Conservation (phyloP, 2,797 vertebrate species). For the Chaetodon trifasciatus region DNA sequence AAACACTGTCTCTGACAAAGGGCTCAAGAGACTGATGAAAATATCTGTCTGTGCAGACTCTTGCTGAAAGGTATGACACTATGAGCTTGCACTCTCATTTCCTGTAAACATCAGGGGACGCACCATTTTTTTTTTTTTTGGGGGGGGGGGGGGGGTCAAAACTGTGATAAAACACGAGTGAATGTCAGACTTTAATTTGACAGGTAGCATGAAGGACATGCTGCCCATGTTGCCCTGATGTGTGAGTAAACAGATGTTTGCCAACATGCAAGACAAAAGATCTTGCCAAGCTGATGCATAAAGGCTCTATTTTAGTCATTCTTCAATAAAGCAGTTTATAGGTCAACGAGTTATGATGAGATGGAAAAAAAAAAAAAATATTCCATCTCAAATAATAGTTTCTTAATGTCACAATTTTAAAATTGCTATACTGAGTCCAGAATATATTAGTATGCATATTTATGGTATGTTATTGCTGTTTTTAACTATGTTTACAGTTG, state of each 20-base stretch:
- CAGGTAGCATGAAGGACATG: constrained; percentile 27
- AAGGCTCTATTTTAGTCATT: constrained; percentile 10
- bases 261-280: constrained; percentile 1
- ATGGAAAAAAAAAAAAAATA: not conserved
- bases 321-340: not conserved
- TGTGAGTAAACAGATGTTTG: constrained; percentile 38
- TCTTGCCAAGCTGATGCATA: not conserved
- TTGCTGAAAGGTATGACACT: constrained; percentile 61
- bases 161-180: constrained; percentile 20
- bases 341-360: not conserved
- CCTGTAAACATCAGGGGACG: constrained; percentile 66
- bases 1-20: constrained; percentile 66
- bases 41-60: constrained; percentile 59
- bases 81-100: constrained; percentile 64
- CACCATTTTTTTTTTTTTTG: not conserved
- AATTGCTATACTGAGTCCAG: not conserved
- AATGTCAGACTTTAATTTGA: constrained; percentile 47
- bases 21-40: constrained; percentile 69
- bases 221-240: constrained; percentile 16
- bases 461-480: not conserved
- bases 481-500: not conserved
- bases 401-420: not conserved
- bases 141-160: not conserved
- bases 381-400: not conserved
- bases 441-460: not conserved